Evolutionary conservation across 2,888 invertebrate genomes (phyloP).

Genomic region (Mimachlamys varia): DNA sequence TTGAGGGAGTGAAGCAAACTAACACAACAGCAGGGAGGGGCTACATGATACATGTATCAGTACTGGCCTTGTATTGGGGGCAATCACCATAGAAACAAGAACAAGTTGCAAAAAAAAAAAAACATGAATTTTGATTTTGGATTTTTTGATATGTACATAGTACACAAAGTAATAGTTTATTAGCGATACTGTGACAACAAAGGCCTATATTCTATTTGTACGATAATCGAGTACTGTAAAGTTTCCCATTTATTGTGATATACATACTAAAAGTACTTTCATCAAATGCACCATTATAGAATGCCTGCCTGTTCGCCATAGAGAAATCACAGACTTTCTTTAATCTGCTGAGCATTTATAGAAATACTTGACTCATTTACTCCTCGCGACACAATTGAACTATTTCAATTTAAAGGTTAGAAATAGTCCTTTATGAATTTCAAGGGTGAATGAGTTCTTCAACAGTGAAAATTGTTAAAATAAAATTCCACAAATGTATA

Average conservation of each 20-base stretch:
- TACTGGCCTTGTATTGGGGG: slow-evolving; percentile 19
- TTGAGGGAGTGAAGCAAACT: slow-evolving; percentile 28
- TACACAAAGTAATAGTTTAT: not conserved
- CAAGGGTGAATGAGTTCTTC: too few relatives aligned
- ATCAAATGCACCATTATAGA: not conserved
- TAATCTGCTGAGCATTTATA: not conserved
- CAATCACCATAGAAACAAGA: slow-evolving; percentile 18
- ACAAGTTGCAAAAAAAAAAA: not conserved
- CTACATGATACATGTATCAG: slow-evolving; percentile 25
- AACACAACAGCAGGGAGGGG: slow-evolving; percentile 19
- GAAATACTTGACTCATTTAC: not conserved
- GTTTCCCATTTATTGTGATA: not conserved
- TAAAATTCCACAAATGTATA: not conserved
- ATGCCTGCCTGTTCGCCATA: not conserved
- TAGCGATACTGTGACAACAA: not conserved
- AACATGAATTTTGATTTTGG: not conserved
- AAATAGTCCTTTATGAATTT: too few relatives aligned
- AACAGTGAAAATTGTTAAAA: not conserved
- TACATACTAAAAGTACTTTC: not conserved
- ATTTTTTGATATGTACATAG: slow-evolving; percentile 25
- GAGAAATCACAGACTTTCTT: not conserved
- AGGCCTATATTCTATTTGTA: not conserved
- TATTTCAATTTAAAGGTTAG: too few relatives aligned
- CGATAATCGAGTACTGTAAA: not conserved
- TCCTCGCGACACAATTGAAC: too few relatives aligned